Base-by-base conservation (phyloP, 2,797 vertebrate species). In the Poeciliopsis infans region DNA sequence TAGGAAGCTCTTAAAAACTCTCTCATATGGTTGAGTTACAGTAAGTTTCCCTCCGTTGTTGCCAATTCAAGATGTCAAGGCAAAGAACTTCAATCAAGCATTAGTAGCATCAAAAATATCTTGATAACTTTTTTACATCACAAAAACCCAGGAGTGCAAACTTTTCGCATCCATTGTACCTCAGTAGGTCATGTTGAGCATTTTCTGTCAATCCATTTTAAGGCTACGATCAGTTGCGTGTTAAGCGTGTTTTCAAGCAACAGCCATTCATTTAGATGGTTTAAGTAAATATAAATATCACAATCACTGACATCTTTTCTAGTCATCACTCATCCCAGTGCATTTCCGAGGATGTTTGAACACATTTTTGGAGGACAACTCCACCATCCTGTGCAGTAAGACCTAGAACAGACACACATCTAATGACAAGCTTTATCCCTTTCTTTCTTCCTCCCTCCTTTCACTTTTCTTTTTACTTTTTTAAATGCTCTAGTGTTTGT, bases 291-390 rank as follows among this genome's bases (percentile, higher is more conserved):
- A 16, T 83, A 90, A 85, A 71, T 86, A 85, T 92, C 91, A 91
- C 93, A 79, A 80, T 87, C 91, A 91, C 92, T 90, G 89, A 89
- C 93, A 93, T 94, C 91, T 89, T 90, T 89, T 86, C 78, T 85
- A 91, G 90, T 85, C 94, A 93, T 94, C 93, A 84, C 87, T 93
- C 93, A 95, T 95, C 91, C 85, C 92, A 92, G 91, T 91, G 88
- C 93, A 93, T 95, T 92, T 88, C 76, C 84, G 85, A 71, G 82
- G 82, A 84, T 83, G 90, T 87, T 79, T 88, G 87, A 76, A 77
- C 78, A 82, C 81, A 83, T 89, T 87, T 81, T 71, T 83, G 81
- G 82, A 81, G 78, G 85, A 88, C 76, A 68, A 82, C 66, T 78
- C 79, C 81, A 82, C 86, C 89, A 87, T 87, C 85, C 80, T 80